These are phyloP conservation scores for Thomomys bottae DNA, from an alignment of 2,113 vertebrate genomes.

Conservation along the genomic window DNA sequence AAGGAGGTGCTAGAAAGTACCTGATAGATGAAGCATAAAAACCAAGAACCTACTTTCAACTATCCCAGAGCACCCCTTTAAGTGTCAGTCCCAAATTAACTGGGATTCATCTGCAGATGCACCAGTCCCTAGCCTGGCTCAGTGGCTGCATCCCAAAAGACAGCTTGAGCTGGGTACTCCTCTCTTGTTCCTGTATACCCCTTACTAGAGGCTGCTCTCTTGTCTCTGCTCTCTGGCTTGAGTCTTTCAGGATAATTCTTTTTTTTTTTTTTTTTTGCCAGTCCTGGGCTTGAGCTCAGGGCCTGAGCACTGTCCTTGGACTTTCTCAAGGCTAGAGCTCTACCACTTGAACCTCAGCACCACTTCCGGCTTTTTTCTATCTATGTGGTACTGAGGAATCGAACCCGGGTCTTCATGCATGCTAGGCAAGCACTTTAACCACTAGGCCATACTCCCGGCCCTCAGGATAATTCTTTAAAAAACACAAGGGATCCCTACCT, in stretches of 20 bases:
- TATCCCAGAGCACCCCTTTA: neutral
- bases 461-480: neutral
- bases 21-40: neutral
- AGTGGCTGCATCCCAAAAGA: neutral
- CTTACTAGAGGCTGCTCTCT: neutral
- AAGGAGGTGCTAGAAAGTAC: neutral
- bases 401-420: too few relatives aligned
- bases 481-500: neutral
- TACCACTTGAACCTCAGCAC: too few relatives aligned
- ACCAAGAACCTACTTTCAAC: neutral
- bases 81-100: neutral
- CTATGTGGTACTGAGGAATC: too few relatives aligned
- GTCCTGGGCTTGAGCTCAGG: too few relatives aligned
- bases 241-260: too few relatives aligned
- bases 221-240: neutral
- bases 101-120: rapidly evolving
- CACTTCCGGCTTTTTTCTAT: too few relatives aligned
- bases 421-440: too few relatives aligned
- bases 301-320: too few relatives aligned
- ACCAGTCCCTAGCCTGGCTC: neutral
- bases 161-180: neutral
- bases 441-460: too few relatives aligned
- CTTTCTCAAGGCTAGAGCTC: too few relatives aligned
- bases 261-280: neutral
- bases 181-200: neutral